Conservation (phyloP, 2,888 invertebrate species). For the Cephus spinipes region DNA sequence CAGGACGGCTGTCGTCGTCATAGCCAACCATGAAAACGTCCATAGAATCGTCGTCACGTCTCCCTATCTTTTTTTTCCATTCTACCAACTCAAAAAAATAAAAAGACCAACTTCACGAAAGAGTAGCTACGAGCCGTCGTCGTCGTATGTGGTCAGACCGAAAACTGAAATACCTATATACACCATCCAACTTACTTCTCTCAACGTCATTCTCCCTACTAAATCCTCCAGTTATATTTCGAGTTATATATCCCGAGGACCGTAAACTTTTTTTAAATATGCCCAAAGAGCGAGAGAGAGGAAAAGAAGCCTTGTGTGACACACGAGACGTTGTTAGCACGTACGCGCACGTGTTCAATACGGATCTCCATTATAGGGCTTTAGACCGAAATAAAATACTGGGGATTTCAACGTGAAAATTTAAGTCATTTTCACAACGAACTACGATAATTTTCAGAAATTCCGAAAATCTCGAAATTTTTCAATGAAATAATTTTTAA, state of each 20-base stretch:
- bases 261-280: conserved; percentile 51
- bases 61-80: background rate
- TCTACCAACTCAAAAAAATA: no score
- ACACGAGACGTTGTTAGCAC: conserved; percentile 22
- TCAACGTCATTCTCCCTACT: conserved; percentile 25
- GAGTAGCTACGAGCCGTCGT: background rate
- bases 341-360: conserved; percentile 24
- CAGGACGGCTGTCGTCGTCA: background rate
- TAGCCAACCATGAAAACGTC: background rate
- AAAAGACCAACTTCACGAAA: background rate
- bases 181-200: conserved; percentile 26
- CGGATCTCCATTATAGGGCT: conserved; percentile 31
- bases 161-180: conserved; percentile 4
- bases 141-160: background rate
- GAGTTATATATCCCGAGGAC: conserved; percentile 37
- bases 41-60: background rate
- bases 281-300: conserved; percentile 11
- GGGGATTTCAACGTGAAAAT: background rate
- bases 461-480: background rate
- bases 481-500: background rate
- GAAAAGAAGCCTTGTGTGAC: conserved; percentile 10
- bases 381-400: conserved; percentile 34
- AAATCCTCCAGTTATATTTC: background rate
- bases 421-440: background rate
- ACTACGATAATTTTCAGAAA: background rate